Base-by-base conservation (phyloP, 2,113 vertebrate species). In the Hemiscyllium ocellatum region DNA sequence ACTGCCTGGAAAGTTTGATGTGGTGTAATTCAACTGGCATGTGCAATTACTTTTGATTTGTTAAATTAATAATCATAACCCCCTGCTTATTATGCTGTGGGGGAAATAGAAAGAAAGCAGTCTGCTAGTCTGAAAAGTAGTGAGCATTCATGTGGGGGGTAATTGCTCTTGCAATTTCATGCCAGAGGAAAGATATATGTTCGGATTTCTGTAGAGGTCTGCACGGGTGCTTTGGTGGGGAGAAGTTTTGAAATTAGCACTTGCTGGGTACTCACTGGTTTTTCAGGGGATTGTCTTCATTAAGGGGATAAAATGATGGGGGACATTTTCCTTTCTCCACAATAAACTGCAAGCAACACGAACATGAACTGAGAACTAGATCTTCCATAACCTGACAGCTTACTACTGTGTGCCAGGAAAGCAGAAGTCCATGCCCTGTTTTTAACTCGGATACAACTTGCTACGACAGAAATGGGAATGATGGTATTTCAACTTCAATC, bases 1-100 rank as follows among this genome's bases (percentile, higher is more conserved):
- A 66, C n/a, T 93, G 89, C 89, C 89, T 93, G 89, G 89, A 93
- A 93, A 93, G 66, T 37, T 93, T 68, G 89, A 93, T 66, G 89
- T n/a, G 17, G 89, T 93, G 89, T 93, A 93, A 93, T 66, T 68
- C n/a, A 6, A 93, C 89, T 93, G 61, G 89, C 65, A 93, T 68
- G 61, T 37, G 61, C 89, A 93, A 93, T 93, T 93, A 68, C n/a
- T 66, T 93, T 20, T 93, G 61, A 93, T 93, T 93, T 93, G 65
- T 93, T 93, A 93, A 93, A 93, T 93, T 93, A 93, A 93, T 66
- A 66, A 65, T 93, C 89, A 66, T 42, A 93, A 93, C 37, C n/a
- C 89, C n/a, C 29, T 68, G 33, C 89, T 93, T 93, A 42, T 83
- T 15, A 65, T 66, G n/a, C 89, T 20, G 33, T 93, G 89, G 61